Conservation (phyloP, 1,140 invertebrate species). For the Drosophila malerkotliana region DNA sequence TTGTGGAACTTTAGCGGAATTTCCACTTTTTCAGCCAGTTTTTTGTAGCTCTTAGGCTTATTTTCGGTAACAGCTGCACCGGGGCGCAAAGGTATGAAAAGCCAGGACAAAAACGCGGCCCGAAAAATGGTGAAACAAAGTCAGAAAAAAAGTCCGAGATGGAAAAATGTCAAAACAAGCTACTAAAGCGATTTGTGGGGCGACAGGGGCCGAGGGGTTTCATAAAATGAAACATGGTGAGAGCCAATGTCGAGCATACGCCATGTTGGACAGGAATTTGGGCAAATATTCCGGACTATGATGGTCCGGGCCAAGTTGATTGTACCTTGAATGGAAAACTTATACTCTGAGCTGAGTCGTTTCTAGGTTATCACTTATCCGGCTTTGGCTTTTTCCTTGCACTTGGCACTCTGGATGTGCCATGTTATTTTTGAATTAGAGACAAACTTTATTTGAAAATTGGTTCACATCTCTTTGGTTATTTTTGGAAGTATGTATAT, state of each 20-base stretch:
- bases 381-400: constrained; percentile 16
- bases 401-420: constrained; percentile 35
- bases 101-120: constrained; percentile 22
- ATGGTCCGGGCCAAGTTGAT: constrained; percentile 28
- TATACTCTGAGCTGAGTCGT: constrained; percentile 12
- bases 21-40: constrained; percentile 32
- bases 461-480: background rate
- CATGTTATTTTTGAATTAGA: constrained; percentile 1
- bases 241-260: constrained; percentile 63
- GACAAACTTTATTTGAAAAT: background rate
- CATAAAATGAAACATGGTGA: constrained; percentile 12
- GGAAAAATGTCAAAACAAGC: constrained; percentile 47
- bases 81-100: constrained; percentile 46
- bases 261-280: constrained; percentile 34
- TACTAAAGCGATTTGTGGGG: constrained; percentile 38
- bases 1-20: constrained; percentile 38
- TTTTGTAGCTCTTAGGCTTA: constrained; percentile 37
- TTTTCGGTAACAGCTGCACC: constrained; percentile 35
- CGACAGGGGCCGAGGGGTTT: background rate
- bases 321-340: constrained; percentile 39
- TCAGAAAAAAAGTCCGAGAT: constrained; percentile 9
- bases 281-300: constrained; percentile 15
- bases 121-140: constrained; percentile 27
- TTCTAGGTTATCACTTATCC: constrained; percentile 44
- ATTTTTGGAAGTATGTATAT: background rate